Evolutionary conservation across 2,888 invertebrate genomes (phyloP).

Genomic region (Melanostoma scalare): DNA sequence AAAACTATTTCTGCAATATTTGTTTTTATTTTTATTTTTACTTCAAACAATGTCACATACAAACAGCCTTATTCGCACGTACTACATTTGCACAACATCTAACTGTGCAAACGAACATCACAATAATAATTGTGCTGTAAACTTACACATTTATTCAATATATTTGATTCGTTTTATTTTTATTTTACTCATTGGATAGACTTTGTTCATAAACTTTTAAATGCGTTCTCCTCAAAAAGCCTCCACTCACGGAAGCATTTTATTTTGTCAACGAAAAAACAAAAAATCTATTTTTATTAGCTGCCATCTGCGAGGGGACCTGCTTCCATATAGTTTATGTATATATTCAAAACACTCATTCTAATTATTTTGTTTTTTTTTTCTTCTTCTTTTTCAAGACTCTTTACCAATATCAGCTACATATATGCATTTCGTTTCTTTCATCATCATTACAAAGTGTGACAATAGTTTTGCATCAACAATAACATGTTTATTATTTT

Average conservation of each 20-base stretch:
- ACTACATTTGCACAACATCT: conserved; percentile 27
- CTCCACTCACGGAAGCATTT: conserved; percentile 43
- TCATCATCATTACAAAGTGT: conserved; percentile 34
- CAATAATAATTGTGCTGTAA: conserved; percentile 34
- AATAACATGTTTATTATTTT: conserved; percentile 17
- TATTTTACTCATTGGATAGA: conserved; percentile 32
- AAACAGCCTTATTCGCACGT: conserved; percentile 58
- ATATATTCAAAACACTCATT: no score
- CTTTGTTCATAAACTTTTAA: conserved; percentile 1
- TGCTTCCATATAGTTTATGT: conserved; percentile 31
- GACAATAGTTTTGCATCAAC: conserved; percentile 30
- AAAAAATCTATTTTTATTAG: conserved; percentile 20
- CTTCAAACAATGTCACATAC: conserved; percentile 56
- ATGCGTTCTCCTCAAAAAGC: conserved; percentile 1
- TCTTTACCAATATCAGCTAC: background rate
- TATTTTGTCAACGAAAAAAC: conserved; percentile 20
- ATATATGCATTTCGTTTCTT: background rate
- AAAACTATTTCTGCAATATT: conserved; percentile 45
- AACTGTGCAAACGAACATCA: conserved; percentile 20
- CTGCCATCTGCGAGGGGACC: conserved; percentile 60
- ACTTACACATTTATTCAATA: conserved; percentile 43
- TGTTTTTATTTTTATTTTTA: conserved; percentile 35
- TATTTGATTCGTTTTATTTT: conserved; percentile 5
- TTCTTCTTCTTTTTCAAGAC: background rate
- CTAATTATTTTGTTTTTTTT: no score